Evolutionary conservation across 1,140 invertebrate genomes (phyloP).

Genomic region (Dreissena polymorpha): DNA sequence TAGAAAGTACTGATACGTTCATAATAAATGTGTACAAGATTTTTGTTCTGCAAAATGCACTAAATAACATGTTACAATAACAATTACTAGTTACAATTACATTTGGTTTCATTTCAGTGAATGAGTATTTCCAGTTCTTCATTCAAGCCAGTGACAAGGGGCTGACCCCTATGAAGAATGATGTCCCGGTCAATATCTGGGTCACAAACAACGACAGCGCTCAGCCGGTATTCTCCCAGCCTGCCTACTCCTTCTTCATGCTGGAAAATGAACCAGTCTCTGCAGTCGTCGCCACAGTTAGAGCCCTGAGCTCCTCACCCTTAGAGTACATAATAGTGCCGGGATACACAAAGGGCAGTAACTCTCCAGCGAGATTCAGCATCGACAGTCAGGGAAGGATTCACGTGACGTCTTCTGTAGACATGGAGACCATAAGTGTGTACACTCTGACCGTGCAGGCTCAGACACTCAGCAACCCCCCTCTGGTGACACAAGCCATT

Average conservation of each 20-base stretch:
- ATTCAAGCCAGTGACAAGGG: slow-evolving; percentile 91
- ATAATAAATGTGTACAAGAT: too few species aligned
- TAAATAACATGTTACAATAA: too few species aligned
- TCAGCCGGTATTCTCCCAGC: slow-evolving; percentile 87
- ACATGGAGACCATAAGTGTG: slow-evolving; percentile 88
- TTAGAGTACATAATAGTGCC: slow-evolving; percentile 86
- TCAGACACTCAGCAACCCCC: slow-evolving; percentile 61
- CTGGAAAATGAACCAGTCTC: slow-evolving; percentile 87
- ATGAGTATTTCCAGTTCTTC: slow-evolving; percentile 93
- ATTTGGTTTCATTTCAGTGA: slow-evolving; percentile 82
- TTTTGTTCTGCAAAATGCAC: too few species aligned
- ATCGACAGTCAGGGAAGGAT: slow-evolving; percentile 88
- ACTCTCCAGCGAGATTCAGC: slow-evolving; percentile 83
- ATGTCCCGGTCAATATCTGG: slow-evolving; percentile 89
- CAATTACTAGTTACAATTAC: too few species aligned
- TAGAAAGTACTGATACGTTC: too few species aligned
- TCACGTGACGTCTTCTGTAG: slow-evolving; percentile 85
- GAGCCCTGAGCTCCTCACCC: slow-evolving; percentile 65
- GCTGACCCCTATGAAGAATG: slow-evolving; percentile 85
- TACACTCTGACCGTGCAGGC: slow-evolving; percentile 62
- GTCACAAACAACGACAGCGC: slow-evolving; percentile 86
- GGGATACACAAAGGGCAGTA: slow-evolving; percentile 77
- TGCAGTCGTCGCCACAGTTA: slow-evolving; percentile 75
- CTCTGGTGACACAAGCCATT: slow-evolving; percentile 64
- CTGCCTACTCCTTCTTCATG: slow-evolving; percentile 88